These are phyloP conservation scores for Catocala nupta DNA, from an alignment of 2,888 invertebrate genomes.

Conservation along the genomic window DNA sequence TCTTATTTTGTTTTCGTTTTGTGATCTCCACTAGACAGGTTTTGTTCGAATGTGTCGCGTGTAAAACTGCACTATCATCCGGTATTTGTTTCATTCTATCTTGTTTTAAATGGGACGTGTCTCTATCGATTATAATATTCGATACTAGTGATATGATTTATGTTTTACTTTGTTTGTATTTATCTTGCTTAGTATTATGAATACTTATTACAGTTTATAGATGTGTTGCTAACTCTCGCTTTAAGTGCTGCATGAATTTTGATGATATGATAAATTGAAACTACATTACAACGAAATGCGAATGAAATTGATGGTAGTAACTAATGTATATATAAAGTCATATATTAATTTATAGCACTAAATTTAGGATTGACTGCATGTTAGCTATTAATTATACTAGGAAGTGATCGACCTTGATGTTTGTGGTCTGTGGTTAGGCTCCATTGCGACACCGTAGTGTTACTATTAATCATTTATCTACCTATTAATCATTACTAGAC, in stretches of 20 bases:
- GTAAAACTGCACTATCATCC: conserved; percentile 69
- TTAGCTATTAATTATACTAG: conserved; percentile 12
- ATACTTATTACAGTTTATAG: too few species aligned
- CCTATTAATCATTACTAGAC: conserved; percentile 12
- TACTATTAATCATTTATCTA: background rate
- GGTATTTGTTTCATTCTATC: conserved; percentile 65
- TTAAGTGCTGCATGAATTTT: too few species aligned
- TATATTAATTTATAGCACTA: too few species aligned
- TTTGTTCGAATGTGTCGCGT: conserved; percentile 56
- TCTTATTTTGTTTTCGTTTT: conserved; percentile 58
- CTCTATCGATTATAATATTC: conserved; percentile 75
- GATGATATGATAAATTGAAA: too few species aligned
- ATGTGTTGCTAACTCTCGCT: too few species aligned
- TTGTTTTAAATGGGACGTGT: conserved; percentile 72
- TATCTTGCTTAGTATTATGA: too few species aligned
- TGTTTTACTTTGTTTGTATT: conserved; percentile 9
- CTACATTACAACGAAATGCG: too few species aligned
- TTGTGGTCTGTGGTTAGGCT: conserved; percentile 11
- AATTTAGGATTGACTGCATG: background rate
- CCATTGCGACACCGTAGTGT: conserved; percentile 1
- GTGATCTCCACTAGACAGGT: conserved; percentile 54
- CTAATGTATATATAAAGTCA: background rate
- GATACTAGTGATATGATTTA: conserved; percentile 64
- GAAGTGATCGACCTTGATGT: conserved; percentile 14
- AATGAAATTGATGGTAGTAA: too few species aligned